Evolutionary conservation across 2,113 vertebrate species (phyloP).

Genomic region (Lathamus discolor): DNA sequence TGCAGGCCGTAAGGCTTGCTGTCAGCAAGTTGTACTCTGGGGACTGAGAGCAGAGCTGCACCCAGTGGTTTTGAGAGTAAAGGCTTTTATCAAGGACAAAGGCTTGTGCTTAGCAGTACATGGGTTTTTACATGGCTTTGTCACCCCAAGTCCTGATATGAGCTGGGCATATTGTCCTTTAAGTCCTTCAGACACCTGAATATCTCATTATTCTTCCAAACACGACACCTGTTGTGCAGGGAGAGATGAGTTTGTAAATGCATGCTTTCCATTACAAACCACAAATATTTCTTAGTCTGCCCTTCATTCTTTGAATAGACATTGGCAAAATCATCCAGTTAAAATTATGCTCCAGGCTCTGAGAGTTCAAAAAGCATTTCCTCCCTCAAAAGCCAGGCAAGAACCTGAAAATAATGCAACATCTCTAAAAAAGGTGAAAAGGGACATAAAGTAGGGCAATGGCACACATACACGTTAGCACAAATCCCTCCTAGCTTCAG

Average conservation of each 20-base stretch:
- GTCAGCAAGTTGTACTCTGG: not conserved
- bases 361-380: not conserved
- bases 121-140: not conserved
- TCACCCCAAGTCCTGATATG: not conserved
- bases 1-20: not conserved
- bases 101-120: not conserved
- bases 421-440: not conserved
- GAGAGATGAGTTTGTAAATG: not conserved
- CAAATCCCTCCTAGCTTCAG: not conserved
- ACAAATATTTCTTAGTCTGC: slow-evolving; percentile 1
- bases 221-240: not conserved
- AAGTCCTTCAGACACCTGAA: not conserved
- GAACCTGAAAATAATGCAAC: not conserved
- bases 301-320: not conserved
- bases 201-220: not conserved
- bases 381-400: not conserved
- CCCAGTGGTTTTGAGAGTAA: not conserved
- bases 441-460: not conserved
- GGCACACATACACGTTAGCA: not conserved
- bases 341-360: not conserved
- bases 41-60: not conserved
- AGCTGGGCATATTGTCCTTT: not conserved
- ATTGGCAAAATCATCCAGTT: not conserved
- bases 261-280: not conserved
- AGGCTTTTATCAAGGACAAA: not conserved